Evolutionary conservation across 1,140 invertebrate genomes (phyloP), one percentile per base, ranked within the genome.

Genomic region (Daktulosphaira vitifoliae): DNA sequence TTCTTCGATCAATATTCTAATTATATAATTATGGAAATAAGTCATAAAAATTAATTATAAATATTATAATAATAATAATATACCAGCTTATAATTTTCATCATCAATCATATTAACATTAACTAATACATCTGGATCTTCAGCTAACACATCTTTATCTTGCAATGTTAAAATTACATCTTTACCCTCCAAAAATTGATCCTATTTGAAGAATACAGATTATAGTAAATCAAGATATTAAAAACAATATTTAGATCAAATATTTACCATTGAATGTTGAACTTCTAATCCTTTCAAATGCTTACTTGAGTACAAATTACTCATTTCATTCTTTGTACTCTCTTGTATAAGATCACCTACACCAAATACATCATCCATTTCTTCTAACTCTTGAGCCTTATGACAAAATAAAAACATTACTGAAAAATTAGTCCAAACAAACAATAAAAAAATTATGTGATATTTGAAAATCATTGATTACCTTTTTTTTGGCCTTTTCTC

Each of bases 281-380:
- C 67, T 65, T 66, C 49, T 51, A 99, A 76, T 0, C 95, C 96
- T 72, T 78, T 83, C 20, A 98, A 78, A 76, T 93, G 79, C 62
- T 76, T 78, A 50, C 80, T 78, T 3, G 78, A 78, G 73, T 93
- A 93, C 11, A 82, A 80, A 42, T 76, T 74, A 23, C 76, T 80
- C 67, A 81, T 81, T 25, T 82, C 79, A 67, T 79, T 80, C 54
- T 78, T 73, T 65, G 86, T 82, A 72, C 92, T 89, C 69, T 90
- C 82, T 68, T 88, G 85, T 3, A 96, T 81, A 11, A 96, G 77
- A 68, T 86, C 85, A 8, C 84, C 81, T 65, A 96, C 84, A 33
- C 93, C 94, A 83, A 98, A 96, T 72, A 92, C 92, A 73, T 84
- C 87, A 79, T 98, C 96, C 77, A 98, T 81, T 76, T 97, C 92